Percentiles rank a stretch among this genome's conserved stretches.
Evolutionary conservation across 2,888 invertebrate species (phyloP).

Genomic region (Syrista parreyssii): DNA sequence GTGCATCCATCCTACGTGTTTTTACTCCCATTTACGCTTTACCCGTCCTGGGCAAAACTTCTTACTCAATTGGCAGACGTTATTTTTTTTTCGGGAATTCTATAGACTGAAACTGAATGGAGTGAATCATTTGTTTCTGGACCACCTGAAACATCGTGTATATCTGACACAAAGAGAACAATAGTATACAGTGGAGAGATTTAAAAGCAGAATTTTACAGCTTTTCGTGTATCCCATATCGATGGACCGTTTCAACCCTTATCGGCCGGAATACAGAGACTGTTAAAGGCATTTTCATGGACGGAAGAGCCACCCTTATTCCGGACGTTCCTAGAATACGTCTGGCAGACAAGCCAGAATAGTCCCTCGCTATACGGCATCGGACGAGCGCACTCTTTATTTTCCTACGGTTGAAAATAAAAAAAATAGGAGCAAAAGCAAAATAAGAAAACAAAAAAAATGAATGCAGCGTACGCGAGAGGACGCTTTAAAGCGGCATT

Average conservation of each 20-base stretch:
- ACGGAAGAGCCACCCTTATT: background rate
- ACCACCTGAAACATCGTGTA: background rate
- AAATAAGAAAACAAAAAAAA: background rate
- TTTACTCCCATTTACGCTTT: background rate
- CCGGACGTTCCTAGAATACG: background rate
- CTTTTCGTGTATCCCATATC: background rate
- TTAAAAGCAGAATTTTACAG: background rate
- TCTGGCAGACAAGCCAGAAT: background rate
- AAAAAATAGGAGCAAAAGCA: background rate
- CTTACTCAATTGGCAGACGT: background rate
- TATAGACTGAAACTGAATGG: constrained; percentile 8
- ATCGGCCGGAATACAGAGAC: background rate
- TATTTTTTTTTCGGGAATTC: constrained; percentile 10
- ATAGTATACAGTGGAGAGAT: background rate
- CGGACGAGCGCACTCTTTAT: background rate
- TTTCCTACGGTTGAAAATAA: background rate
- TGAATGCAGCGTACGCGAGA: constrained; percentile 9
- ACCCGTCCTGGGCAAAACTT: background rate
- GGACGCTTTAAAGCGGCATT: constrained; percentile 19
- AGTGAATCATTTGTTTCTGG: background rate
- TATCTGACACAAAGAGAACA: background rate
- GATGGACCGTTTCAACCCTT: background rate
- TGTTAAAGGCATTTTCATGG: background rate
- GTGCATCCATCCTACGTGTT: background rate
- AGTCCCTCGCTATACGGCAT: background rate